Conservation (phyloP, 2,797 vertebrate genomes). For the Diplodus sargus region DNA sequence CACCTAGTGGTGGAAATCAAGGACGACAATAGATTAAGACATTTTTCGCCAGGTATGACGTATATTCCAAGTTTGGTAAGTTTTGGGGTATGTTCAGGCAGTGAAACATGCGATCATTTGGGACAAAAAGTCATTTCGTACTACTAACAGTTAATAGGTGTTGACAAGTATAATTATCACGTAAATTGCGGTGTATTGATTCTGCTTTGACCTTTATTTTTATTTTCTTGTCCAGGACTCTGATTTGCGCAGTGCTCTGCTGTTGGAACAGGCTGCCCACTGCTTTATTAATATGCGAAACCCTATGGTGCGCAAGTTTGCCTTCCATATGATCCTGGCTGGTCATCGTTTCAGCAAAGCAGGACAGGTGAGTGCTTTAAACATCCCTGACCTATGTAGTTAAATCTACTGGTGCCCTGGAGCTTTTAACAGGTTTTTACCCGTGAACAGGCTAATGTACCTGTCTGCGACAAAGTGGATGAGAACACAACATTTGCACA, state of each 20-base stretch:
- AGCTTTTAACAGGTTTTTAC: neutral
- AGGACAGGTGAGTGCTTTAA: conserved; percentile 88
- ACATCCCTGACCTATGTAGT: neutral
- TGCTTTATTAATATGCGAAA: conserved; percentile 98
- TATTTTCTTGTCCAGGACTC: conserved; percentile 85
- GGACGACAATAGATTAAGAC: too few species aligned
- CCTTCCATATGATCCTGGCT: conserved; percentile 98
- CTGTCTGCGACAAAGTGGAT: neutral
- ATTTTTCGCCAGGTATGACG: too few species aligned
- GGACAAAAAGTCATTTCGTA: too few species aligned
- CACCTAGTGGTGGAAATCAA: too few species aligned
- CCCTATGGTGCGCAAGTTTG: conserved; percentile 98
- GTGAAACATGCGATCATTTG: too few species aligned
- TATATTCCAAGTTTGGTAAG: too few species aligned
- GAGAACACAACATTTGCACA: neutral
- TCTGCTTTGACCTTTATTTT: conserved; percentile 6
- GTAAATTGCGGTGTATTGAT: neutral
- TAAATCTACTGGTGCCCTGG: neutral
- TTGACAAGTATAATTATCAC: neutral
- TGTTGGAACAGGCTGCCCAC: conserved; percentile 97
- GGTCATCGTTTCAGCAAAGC: conserved; percentile 99
- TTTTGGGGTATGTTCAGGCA: too few species aligned
- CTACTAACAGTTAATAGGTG: neutral
- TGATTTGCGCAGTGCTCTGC: conserved; percentile 95
- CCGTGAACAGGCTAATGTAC: neutral